Base-by-base conservation (phyloP, 1,140 invertebrate species). In the Globodera rostochiensis region DNA sequence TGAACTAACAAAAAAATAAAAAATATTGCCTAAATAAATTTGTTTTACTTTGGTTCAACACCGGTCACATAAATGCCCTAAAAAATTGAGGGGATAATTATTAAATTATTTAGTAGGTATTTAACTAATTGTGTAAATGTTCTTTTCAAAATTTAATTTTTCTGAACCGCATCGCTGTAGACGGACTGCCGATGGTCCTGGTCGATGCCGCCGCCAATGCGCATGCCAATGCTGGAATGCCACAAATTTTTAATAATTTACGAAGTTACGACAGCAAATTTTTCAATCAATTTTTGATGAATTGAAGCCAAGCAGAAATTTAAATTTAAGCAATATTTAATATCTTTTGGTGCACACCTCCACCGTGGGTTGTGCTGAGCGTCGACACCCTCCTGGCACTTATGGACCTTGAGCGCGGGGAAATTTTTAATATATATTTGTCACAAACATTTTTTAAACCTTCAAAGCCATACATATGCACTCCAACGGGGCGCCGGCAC, bases 391-490 rank as follows among this genome's bases (percentile, higher is more conserved):
- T 53, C 60, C 36, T 67, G 75, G 50, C 50, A 13, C 50, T 53
- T 53, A 9, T 53, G 50, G 50, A 53, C 50, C 50, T 53, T 53
- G 50, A 13, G 11, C 11, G 50, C 7, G 50, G 7, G 50, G 1
- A 13, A 53, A 53, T 53, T 53, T 53, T 9, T 7, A 3, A 53
- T 36, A 53, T 53, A 53, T 53, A 9, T 53, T 53, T 53, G 25
- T 25, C 25, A 53, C 11, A 53, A 53, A 53, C 49, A 66, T 13
- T 45, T 77, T 77, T n/a, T 45, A 11, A 9, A 77, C 67, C 67
- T 77, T 77, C 60, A 77, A 47, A 21, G 75, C 75, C 57, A 60
- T 77, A n/a, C 75, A 77, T 25, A 77, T 15, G 47, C 75, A 77
- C 57, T 77, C 75, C 5, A 77, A 67, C 6, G 57, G 75, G n/a